Evolutionary conservation across 1,140 invertebrate genomes (phyloP).

Genomic region (Semibalanus balanoides): DNA sequence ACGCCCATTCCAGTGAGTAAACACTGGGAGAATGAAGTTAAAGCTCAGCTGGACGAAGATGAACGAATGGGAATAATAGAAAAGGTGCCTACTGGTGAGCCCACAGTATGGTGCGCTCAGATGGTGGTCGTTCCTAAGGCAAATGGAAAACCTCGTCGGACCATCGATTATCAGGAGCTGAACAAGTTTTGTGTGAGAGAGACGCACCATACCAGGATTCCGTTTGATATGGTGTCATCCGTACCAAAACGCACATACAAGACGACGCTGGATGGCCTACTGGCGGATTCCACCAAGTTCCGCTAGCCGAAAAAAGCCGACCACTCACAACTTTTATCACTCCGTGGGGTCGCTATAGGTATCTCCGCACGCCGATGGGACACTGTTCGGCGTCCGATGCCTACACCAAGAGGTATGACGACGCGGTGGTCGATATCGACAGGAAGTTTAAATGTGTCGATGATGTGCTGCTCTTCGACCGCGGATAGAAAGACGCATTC

Average conservation of each 20-base stretch:
- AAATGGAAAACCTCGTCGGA: constrained; percentile 5
- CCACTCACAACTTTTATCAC: constrained; percentile 6
- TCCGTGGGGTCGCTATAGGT: constrained; percentile 4
- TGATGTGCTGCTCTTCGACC: constrained; percentile 9
- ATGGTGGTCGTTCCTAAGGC: constrained; percentile 11
- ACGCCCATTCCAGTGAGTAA: constrained; percentile 4
- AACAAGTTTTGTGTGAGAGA: constrained; percentile 4
- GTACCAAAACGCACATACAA: constrained; percentile 5
- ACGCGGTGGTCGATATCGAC: neutral
- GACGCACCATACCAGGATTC: constrained; percentile 5
- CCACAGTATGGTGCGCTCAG: constrained; percentile 4
- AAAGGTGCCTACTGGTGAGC: constrained; percentile 4
- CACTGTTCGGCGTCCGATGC: constrained; percentile 7
- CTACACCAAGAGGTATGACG: constrained; percentile 6
- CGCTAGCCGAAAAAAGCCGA: constrained; percentile 6
- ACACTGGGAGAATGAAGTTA: constrained; percentile 5
- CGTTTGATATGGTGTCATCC: constrained; percentile 6
- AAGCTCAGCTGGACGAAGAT: constrained; percentile 9
- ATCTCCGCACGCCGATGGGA: neutral
- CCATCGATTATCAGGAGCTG: constrained; percentile 8
- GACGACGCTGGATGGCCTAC: constrained; percentile 7
- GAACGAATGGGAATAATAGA: constrained; percentile 10
- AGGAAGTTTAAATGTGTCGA: constrained; percentile 9
- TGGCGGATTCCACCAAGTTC: constrained; percentile 3
- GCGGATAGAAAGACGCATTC: constrained; percentile 5